Evolutionary conservation across 2,888 invertebrate species (phyloP).

Genomic region (Eucera pruinosa): DNA sequence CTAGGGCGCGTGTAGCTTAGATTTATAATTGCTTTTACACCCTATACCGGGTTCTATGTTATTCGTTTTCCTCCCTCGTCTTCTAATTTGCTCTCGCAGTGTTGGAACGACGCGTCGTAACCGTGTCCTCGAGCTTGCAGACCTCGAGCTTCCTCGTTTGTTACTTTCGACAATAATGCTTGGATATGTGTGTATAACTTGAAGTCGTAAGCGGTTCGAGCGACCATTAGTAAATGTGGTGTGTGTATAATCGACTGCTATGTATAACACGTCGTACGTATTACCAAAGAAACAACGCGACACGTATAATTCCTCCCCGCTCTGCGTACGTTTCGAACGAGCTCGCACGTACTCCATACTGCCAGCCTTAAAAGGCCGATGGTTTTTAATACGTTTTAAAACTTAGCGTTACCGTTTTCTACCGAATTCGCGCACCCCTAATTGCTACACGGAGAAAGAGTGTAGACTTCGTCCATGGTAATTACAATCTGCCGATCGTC

Average conservation of each 20-base stretch:
- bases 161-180: constrained; percentile 61
- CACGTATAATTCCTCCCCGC: constrained; percentile 34
- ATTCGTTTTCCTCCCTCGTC: constrained; percentile 11
- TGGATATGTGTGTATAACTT: constrained; percentile 21
- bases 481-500: constrained; percentile 8
- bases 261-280: constrained; percentile 44
- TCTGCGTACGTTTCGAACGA: constrained; percentile 43
- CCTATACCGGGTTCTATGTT: constrained; percentile 10
- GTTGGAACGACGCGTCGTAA: constrained; percentile 1
- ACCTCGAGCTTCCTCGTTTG: constrained; percentile 29
- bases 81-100: constrained; percentile 29
- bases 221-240: constrained; percentile 24
- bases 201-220: constrained; percentile 15
- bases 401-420: constrained; percentile 55
- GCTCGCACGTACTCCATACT: constrained; percentile 47
- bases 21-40: constrained; percentile 25
- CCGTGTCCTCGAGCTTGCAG: constrained; percentile 8
- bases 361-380: constrained; percentile 58
- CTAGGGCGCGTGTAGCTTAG: constrained; percentile 36
- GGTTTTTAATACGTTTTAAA: constrained; percentile 62
- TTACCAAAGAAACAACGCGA: constrained; percentile 61
- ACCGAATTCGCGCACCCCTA: constrained; percentile 35
- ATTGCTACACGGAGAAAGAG: constrained; percentile 5
- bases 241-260: constrained; percentile 28
- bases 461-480: constrained; percentile 11